Base-by-base conservation (phyloP, 2,113 vertebrate species). In the Bufo bufo region DNA sequence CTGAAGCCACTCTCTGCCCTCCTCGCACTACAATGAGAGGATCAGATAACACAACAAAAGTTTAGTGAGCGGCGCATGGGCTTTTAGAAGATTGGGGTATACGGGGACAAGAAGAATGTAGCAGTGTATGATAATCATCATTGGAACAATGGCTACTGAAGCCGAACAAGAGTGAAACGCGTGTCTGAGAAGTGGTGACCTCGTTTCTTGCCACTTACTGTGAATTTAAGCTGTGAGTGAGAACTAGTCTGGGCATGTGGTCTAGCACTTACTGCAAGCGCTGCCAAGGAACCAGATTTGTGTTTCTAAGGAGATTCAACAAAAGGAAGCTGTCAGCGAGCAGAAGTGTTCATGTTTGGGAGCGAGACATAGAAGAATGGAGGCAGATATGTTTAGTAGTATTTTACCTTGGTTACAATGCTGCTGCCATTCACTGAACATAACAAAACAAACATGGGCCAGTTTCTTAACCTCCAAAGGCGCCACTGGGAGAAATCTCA, bases 301-400 rank as follows among this genome's bases (percentile, higher is more conserved):
- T 95, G 94, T 96, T 96, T 95, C 95, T 95, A 95, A 95, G 95
- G 94, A 95, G 94, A 94, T 93, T 90, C 92, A 94, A 95, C 94
- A 95, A 95, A 95, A 95, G 92, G 90, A 93, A 94, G 90, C 93
- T 94, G 93, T 93, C 93, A 92, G 91, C 77, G 90, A 92, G 90
- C 92, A 89, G 93, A 92, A 92, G 90, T 92, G 90, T 93, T 91
- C 90, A 79, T 78, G 90, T 91, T 90, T 86, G 82, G 89, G 83
- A 91, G 86, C 89, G 88, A 90, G 90, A 87, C 90, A 85, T 49
- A 88, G 81, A 89, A 84, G 82, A 69, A 89, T 90, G 92, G 91
- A 91, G 91, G 91, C 89, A 84, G 87, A 77, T 47, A 16, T 91
- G 91, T 89, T 90, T 90, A 92, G 92, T 92, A 94, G 92, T 94